phyloP scores from a whole-genome alignment of 2,888 invertebrate genomes.

The Tortrix viridana region DNA sequence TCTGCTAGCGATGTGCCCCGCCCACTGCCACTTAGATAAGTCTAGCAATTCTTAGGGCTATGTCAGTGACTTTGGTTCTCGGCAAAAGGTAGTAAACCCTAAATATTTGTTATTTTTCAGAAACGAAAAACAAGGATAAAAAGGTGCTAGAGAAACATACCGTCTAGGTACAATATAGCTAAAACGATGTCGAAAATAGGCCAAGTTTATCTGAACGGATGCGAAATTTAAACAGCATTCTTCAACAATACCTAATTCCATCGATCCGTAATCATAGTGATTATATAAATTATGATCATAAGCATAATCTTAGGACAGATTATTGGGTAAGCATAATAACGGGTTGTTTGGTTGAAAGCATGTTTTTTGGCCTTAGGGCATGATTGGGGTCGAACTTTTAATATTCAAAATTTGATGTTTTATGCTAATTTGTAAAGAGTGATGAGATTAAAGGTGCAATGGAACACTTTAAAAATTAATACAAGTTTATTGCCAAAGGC shows the following conservation, averaged over 20 bases:
- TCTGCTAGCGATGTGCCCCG: no score
- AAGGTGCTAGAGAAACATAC: no score
- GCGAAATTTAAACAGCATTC: conserved; percentile 28
- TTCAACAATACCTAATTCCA: conserved; percentile 13
- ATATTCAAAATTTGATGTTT: conserved; percentile 11
- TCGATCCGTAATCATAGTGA: conserved; percentile 38
- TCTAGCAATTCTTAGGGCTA: no score
- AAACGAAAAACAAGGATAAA: no score
- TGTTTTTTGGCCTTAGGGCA: conserved; percentile 35
- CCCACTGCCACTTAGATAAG: no score
- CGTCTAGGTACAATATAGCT: no score
- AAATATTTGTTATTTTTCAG: no score
- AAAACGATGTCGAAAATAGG: no score
- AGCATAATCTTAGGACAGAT: conserved; percentile 51
- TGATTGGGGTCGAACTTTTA: conserved; percentile 15
- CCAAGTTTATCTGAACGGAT: conserved; percentile 11
- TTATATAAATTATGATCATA: conserved; percentile 46
- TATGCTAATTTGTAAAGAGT: conserved; percentile 21
- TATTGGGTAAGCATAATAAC: conserved; percentile 49
- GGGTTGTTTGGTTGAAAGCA: conserved; percentile 43
- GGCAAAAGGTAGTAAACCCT: no score
- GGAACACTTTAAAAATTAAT: conserved; percentile 3
- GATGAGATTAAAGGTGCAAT: conserved; percentile 2
- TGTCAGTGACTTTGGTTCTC: no score
- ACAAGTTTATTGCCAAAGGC: neutral